Percentiles rank a stretch among this genome's conserved stretches.
Conservation (phyloP, 1,140 invertebrate species). For the Drosophila dunni region DNA sequence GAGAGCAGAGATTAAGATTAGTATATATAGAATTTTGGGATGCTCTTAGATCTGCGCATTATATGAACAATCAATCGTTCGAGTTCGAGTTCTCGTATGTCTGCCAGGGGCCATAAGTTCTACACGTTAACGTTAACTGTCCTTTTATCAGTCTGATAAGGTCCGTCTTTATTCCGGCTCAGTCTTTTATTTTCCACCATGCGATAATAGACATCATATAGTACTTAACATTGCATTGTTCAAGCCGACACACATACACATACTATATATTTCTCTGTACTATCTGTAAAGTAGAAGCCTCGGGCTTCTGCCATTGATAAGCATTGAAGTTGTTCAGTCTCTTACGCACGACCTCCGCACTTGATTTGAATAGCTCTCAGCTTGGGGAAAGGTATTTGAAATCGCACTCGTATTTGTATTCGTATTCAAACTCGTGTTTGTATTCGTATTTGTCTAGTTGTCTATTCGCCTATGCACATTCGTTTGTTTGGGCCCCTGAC, state of each 20-base stretch:
- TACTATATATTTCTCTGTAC: constrained; percentile 18
- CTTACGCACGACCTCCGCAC: constrained; percentile 66
- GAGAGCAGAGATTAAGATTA: constrained; percentile 10
- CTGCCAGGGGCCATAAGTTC: constrained; percentile 9
- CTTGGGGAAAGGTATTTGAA: not conserved
- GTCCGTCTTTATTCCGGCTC: constrained; percentile 30
- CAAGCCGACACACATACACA: constrained; percentile 13
- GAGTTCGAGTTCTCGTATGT: constrained; percentile 17
- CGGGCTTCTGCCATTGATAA: constrained; percentile 58
- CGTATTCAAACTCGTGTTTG: constrained; percentile 15
- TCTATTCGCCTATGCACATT: constrained; percentile 6
- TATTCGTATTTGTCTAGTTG: constrained; percentile 31
- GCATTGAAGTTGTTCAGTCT: constrained; percentile 38
- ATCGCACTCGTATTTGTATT: constrained; percentile 2
- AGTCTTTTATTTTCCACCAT: constrained; percentile 46
- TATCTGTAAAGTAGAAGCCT: constrained; percentile 50
- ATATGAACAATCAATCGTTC: constrained; percentile 27
- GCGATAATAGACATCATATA: constrained; percentile 40
- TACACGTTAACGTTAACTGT: constrained; percentile 55
- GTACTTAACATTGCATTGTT: constrained; percentile 49
- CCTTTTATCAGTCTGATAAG: constrained; percentile 55
- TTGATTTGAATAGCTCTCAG: constrained; percentile 48
- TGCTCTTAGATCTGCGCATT: constrained; percentile 36
- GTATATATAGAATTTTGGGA: constrained; percentile 17
- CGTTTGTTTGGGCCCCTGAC: constrained; percentile 11